These are phyloP conservation scores for Onychorhynchus coronatus DNA, from an alignment of 2,113 vertebrate genomes.

Conservation along the genomic window DNA sequence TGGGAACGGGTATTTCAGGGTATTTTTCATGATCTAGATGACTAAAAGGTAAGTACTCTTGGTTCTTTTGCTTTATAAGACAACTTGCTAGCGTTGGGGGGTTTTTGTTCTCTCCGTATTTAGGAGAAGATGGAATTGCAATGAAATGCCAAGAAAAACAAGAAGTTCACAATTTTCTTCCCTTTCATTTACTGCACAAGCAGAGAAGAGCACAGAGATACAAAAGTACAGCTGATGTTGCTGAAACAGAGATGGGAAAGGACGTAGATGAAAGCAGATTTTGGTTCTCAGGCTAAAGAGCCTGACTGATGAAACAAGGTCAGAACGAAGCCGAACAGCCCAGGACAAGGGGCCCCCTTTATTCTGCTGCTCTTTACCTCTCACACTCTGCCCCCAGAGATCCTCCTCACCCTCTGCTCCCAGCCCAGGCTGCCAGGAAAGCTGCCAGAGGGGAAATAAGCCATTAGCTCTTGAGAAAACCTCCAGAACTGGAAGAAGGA, in stretches of 20 bases:
- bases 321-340: not conserved
- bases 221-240: not conserved
- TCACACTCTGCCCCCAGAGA: not conserved
- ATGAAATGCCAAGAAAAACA: not conserved
- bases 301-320: not conserved
- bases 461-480: not conserved
- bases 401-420: not conserved
- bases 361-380: not conserved
- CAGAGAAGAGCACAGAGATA: not conserved
- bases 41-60: not conserved
- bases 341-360: not conserved
- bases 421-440: slow-evolving; percentile 1
- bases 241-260: not conserved
- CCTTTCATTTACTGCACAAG: not conserved
- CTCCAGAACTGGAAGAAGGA: not conserved
- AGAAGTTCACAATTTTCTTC: not conserved
- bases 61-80: not conserved
- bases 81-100: not conserved
- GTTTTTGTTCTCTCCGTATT: not conserved
- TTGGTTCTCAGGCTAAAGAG: not conserved
- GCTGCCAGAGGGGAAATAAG: slow-evolving; percentile 12
- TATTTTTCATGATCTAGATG: not conserved
- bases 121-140: not conserved
- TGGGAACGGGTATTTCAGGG: not conserved
- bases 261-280: not conserved